Evolutionary conservation across 1,140 invertebrate genomes (phyloP).

Genomic region (Dendrolimus kikuchii): DNA sequence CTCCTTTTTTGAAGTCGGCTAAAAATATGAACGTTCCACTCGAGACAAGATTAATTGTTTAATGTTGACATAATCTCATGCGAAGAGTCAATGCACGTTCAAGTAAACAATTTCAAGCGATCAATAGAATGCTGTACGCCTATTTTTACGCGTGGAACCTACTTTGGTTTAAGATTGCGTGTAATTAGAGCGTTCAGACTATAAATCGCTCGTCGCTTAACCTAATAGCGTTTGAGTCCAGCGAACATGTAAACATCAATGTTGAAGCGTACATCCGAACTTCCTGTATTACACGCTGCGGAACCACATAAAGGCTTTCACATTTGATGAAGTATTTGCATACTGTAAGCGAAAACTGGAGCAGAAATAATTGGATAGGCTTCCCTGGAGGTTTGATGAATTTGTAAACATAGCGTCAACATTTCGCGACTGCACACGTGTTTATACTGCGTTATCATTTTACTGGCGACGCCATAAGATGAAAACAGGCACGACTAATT

Average conservation of each 20-base stretch:
- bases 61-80: too few relatives aligned
- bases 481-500: not conserved
- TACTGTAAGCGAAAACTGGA: slow-evolving; percentile 23
- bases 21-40: too few relatives aligned
- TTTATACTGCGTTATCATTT: not conserved
- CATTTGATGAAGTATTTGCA: slow-evolving; percentile 21
- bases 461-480: not conserved
- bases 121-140: slow-evolving; percentile 16
- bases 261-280: slow-evolving; percentile 22
- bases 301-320: slow-evolving; percentile 34
- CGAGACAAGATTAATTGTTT: too few relatives aligned
- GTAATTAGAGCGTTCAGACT: slow-evolving; percentile 38
- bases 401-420: slow-evolving; percentile 7
- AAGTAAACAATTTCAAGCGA: slow-evolving; percentile 25
- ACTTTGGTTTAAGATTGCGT: slow-evolving; percentile 32
- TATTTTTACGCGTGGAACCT: slow-evolving; percentile 35
- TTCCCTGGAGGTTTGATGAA: slow-evolving; percentile 13
- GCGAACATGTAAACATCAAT: slow-evolving; percentile 37
- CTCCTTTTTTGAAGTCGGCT: too few relatives aligned
- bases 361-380: slow-evolving; percentile 21
- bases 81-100: slow-evolving; percentile 17
- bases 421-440: slow-evolving; percentile 1
- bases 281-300: slow-evolving; percentile 25
- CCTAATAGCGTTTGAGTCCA: slow-evolving; percentile 45
- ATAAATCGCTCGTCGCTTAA: slow-evolving; percentile 48